Base-by-base conservation (phyloP, 2,113 vertebrate genomes). In the Forbesichthys agassizii region DNA sequence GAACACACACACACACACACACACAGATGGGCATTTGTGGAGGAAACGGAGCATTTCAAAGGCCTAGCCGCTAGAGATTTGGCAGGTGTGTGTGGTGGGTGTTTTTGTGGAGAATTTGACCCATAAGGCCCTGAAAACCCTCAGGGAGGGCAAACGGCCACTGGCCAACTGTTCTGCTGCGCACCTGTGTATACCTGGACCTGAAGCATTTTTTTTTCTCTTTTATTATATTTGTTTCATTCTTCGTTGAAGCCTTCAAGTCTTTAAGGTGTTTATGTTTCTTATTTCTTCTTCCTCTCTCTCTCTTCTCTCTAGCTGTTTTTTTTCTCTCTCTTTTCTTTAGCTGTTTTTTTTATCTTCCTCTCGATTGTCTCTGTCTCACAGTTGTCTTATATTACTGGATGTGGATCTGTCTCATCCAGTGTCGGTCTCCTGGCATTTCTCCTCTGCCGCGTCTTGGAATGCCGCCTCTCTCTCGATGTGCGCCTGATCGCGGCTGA, bases 381-480 rank as follows among this genome's bases (percentile, higher is more conserved):
- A 52, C 11, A 4, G 3, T 52, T 11, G 11, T 14, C 11, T 52
- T 14, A 52, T 52, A 4, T 14, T 52, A n/a, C n/a, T n/a, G n/a
- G n/a, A n/a, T 4, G 36, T 42, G 36, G 7, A 42, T 52, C 49
- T 14, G 3, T 52, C 49, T 12, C 49, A 52, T 52, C 13, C 36
- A 7, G 36, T 20, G 42, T 36, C 1, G 0, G 8, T 46, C 11
- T 61, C 51, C 49, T 14, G 11, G 14, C n/a, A 8, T 54, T n/a
- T 5, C 53, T n/a, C 53, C 49, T 42, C 36, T 33, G 61, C 3
- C 51, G 16, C 9, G 48, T 51, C 48, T 51, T 14, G 10, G 14
- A 66, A 58, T 27, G 47, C 66, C 4, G 36, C 27, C 27, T 42
- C 36, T 79, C 53, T 53, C 54, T 66, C 57, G 11, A 48, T 33